Conservation (phyloP, 2,797 vertebrate genomes). For the Mycteria americana region DNA sequence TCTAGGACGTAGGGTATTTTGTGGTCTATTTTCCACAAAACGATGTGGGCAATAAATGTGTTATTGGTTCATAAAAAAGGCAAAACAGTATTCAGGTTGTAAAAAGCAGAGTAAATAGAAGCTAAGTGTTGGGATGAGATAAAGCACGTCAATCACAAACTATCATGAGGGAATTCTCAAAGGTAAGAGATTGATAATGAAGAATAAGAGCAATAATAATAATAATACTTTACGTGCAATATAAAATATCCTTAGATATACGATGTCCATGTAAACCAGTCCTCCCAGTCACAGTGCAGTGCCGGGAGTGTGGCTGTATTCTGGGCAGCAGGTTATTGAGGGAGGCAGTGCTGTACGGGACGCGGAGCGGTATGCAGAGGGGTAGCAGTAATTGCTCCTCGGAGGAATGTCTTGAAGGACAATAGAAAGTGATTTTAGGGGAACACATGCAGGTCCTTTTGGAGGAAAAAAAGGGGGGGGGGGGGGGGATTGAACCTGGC, state of each 20-base stretch:
- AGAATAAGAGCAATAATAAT: neutral
- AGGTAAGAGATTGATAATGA: neutral
- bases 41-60: neutral
- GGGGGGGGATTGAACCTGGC: neutral
- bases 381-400: neutral
- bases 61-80: neutral
- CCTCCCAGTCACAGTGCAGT: neutral
- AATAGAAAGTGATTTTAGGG: neutral
- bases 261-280: neutral
- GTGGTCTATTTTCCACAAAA: neutral
- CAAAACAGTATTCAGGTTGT: neutral
- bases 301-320: neutral
- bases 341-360: neutral
- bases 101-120: neutral
- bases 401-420: neutral
- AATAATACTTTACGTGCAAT: neutral
- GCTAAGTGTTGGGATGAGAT: neutral
- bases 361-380: rapidly evolving
- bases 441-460: neutral
- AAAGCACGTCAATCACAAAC: neutral
- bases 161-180: neutral
- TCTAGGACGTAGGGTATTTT: neutral
- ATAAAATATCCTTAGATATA: neutral
- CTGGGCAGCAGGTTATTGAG: neutral
- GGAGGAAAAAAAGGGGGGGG: neutral